Percentiles rank a stretch among this genome's conserved stretches.
phyloP scores from a whole-genome alignment of 2,888 invertebrate species.

The Eretmocerus hayati region DNA sequence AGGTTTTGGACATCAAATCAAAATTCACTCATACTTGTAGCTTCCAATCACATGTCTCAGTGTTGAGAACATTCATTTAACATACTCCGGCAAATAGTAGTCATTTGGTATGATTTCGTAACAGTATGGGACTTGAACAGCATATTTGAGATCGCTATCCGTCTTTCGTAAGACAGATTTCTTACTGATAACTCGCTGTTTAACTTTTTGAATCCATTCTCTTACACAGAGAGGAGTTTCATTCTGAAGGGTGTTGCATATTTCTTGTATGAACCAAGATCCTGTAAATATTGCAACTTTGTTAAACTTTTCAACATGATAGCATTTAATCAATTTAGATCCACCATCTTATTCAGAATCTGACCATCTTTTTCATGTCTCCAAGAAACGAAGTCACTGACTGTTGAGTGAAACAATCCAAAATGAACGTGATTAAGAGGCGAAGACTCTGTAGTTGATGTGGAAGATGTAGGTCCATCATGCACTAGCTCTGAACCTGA shows the following conservation, averaged over 20 bases:
- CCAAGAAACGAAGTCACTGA: slow-evolving; percentile 8
- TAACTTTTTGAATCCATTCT: slow-evolving; percentile 8
- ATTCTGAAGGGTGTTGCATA: slow-evolving; percentile 7
- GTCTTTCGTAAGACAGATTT: too few relatives aligned
- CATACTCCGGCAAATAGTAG: not conserved
- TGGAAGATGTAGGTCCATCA: not conserved
- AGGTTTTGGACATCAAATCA: too few relatives aligned
- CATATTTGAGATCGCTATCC: not conserved
- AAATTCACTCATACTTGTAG: too few relatives aligned
- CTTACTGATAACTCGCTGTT: not conserved
- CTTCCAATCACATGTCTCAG: too few relatives aligned
- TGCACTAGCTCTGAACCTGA: not conserved
- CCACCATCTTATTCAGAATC: too few relatives aligned
- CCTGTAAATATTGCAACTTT: too few relatives aligned
- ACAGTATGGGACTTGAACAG: slow-evolving; percentile 11
- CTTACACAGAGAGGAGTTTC: slow-evolving; percentile 6
- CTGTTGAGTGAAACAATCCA: slow-evolving; percentile 15
- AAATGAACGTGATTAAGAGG: slow-evolving; percentile 6
- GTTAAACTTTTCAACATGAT: too few relatives aligned
- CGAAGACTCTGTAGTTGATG: not conserved
- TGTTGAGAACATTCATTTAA: not conserved
- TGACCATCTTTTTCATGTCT: slow-evolving; percentile 15
- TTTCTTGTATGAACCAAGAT: slow-evolving; percentile 17
- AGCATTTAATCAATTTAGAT: too few relatives aligned
- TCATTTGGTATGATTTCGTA: too few relatives aligned